These are phyloP conservation scores for Andrena fulva DNA, from an alignment of 2,888 invertebrate species.

Conservation along the genomic window DNA sequence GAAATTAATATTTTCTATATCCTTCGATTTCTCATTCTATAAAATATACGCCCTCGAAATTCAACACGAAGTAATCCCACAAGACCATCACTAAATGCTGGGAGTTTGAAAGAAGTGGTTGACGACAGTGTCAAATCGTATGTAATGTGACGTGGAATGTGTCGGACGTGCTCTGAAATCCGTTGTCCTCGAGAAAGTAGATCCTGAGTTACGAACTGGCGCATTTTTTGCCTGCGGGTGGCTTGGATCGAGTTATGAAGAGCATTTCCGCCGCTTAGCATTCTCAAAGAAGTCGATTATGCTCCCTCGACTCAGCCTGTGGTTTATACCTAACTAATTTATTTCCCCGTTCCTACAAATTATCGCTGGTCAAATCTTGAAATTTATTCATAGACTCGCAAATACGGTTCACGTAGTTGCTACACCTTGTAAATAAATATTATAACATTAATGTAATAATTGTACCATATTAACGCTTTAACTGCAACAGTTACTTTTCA, in stretches of 20 bases:
- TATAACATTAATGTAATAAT: too few species aligned
- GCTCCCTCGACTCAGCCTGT: not conserved
- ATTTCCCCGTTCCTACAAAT: not conserved
- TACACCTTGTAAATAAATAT: too few species aligned
- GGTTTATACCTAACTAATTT: conserved; percentile 3
- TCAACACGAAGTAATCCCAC: too few species aligned
- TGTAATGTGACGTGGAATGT: conserved; percentile 15
- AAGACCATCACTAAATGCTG: too few species aligned
- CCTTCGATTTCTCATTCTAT: too few species aligned
- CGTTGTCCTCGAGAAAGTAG: conserved; percentile 48
- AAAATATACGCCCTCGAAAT: too few species aligned
- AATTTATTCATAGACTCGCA: not conserved
- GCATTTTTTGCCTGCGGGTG: conserved; percentile 32
- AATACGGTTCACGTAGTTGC: not conserved
- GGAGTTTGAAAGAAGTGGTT: too few species aligned
- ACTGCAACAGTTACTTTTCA: too few species aligned
- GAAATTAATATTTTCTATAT: too few species aligned
- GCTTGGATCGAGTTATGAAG: conserved; percentile 70
- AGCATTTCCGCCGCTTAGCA: conserved; percentile 75
- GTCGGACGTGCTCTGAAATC: conserved; percentile 15
- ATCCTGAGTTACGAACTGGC: conserved; percentile 42
- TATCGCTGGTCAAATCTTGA: not conserved
- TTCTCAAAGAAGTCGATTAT: conserved; percentile 55
- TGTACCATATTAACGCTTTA: too few species aligned
- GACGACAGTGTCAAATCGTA: too few species aligned